Percentiles rank a stretch among this genome's conserved stretches.
phyloP scores from a whole-genome alignment of 2,888 invertebrate genomes.

The Rambutsinella grinnellia region DNA sequence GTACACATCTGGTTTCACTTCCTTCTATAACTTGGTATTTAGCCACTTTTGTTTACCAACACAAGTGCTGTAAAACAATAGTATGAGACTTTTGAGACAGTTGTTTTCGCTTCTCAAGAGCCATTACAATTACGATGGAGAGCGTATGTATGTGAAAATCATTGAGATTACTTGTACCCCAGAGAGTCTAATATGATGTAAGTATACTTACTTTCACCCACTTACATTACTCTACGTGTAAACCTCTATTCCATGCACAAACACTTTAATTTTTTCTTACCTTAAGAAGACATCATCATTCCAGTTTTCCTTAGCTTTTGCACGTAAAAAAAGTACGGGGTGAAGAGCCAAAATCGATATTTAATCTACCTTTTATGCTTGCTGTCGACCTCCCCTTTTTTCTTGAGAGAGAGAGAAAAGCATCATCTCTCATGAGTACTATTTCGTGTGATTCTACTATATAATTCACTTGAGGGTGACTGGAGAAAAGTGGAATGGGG shows the following conservation, averaged over 20 bases:
- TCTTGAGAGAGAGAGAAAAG: conserved; percentile 17
- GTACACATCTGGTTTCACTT: no score
- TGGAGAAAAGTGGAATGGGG: background rate
- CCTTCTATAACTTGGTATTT: no score
- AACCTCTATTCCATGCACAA: background rate
- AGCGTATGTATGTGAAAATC: conserved; percentile 40
- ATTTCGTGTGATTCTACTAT: conserved; percentile 25
- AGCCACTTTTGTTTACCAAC: no score
- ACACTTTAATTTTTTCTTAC: conserved; percentile 1
- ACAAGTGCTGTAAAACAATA: conserved; percentile 6
- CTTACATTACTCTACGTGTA: background rate
- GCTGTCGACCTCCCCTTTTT: conserved; percentile 35
- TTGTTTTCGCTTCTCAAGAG: conserved; percentile 49
- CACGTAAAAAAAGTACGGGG: conserved; percentile 5
- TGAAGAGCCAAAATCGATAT: conserved; percentile 63
- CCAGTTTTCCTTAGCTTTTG: background rate
- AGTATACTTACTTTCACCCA: background rate
- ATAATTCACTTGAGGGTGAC: background rate
- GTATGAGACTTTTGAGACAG: conserved; percentile 8
- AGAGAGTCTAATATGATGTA: conserved; percentile 12
- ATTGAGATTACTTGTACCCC: conserved; percentile 50
- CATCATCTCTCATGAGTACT: conserved; percentile 38
- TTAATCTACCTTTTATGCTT: conserved; percentile 59
- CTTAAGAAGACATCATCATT: background rate
- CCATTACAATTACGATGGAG: conserved; percentile 28